Base-by-base conservation (phyloP, 2,797 vertebrate genomes). In the Avahi laniger region DNA sequence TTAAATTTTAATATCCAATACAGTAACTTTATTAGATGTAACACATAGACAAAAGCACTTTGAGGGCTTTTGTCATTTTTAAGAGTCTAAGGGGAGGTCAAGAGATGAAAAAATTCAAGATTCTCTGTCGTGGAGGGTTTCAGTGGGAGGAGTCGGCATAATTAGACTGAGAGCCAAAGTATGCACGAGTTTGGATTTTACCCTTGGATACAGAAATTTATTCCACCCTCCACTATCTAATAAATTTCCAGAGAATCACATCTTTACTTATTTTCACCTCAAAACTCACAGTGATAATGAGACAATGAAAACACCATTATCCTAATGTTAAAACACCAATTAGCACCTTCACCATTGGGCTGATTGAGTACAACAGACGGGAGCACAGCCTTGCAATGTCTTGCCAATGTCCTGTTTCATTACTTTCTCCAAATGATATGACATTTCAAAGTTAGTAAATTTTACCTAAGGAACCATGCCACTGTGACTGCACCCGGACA, bases 221-320 rank as follows among this genome's bases (percentile, higher is more conserved):
- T 81, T 72, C n/a, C 20, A 79, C 15, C 14, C 17, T 52, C 2
- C 5, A 15, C 4, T 35, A 1, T 67, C 48, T 54, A 41, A 76
- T 20, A 79, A 4, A 69, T 41, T 54, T 87, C 67, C 5, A 69
- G 91, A 41, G 13, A 33, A 61, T 38, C 5, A 52, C 0, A 72
- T 3, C 85, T 82, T 43, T 46, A 43, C 24, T 83, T 81, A 59
- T 46, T 86, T 72, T 89, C 22, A 81, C 67, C 11, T 90, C 33
- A 72, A 87, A 92, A 87, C 30, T 89, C 61, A 75, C 7, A 75
- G 35, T 33, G 57, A 57, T 79, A 75, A 83, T 30, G 48, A 67
- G 50, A 46, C 69, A 57, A 73, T 61, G 41, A 69, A 90, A 95
- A 86, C 35, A 33, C 8, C 22, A 35, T 67, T 1, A 14, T 30